These are phyloP conservation scores for Thyatira batis DNA, from an alignment of 2,888 invertebrate species.

Conservation along the genomic window DNA sequence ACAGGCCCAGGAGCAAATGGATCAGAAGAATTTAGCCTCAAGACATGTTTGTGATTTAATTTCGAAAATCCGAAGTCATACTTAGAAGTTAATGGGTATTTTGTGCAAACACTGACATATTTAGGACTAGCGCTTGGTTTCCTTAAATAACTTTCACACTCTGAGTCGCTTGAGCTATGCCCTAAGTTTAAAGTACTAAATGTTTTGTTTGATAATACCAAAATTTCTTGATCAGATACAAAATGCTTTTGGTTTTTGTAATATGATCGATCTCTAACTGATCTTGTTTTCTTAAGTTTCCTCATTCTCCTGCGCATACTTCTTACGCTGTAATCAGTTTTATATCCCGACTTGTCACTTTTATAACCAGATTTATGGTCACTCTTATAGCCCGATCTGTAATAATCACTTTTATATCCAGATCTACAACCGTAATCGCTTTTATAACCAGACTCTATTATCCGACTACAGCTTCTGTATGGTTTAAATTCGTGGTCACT, in stretches of 20 bases:
- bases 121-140: conserved; percentile 71
- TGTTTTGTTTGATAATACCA: conserved; percentile 79
- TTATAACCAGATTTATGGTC: conserved; percentile 84
- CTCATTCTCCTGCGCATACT: conserved; percentile 75
- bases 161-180: conserved; percentile 80
- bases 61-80: conserved; percentile 69
- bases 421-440: conserved; percentile 83
- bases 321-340: conserved; percentile 81
- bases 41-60: conserved; percentile 59
- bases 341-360: conserved; percentile 83
- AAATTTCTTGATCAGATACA: conserved; percentile 83
- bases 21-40: conserved; percentile 66
- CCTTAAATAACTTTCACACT: conserved; percentile 71
- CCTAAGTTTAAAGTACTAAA: conserved; percentile 81
- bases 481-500: conserved; percentile 82
- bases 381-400: conserved; percentile 83
- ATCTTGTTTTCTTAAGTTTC: conserved; percentile 77
- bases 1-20: conserved; percentile 79
- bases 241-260: conserved; percentile 81
- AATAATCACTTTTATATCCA: conserved; percentile 77
- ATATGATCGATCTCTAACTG: conserved; percentile 76
- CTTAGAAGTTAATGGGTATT: conserved; percentile 68
- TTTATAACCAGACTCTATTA: conserved; percentile 83
- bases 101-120: conserved; percentile 71
- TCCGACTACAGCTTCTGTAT: conserved; percentile 76